These are phyloP conservation scores for Drosophila multiciliata DNA, from an alignment of 2,888 invertebrate genomes.

Conservation along the genomic window DNA sequence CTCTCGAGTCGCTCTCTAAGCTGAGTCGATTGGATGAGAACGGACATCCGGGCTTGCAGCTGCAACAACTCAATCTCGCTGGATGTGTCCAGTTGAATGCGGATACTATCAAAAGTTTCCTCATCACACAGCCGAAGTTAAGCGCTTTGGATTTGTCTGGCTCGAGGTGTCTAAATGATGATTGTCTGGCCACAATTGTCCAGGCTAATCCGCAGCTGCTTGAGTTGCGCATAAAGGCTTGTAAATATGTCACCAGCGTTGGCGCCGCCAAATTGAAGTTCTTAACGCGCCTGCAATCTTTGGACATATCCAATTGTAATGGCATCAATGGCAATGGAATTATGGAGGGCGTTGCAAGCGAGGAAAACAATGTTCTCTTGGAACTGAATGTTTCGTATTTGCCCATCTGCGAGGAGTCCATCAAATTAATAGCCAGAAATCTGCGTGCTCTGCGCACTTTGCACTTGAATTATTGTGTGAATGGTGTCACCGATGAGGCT, in stretches of 20 bases:
- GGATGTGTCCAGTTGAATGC: conserved; percentile 81
- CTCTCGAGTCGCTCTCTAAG: conserved; percentile 87
- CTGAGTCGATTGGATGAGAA: conserved; percentile 81
- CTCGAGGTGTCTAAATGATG: conserved; percentile 89
- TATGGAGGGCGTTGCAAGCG: conserved; percentile 87
- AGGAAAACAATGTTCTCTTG: conserved; percentile 85
- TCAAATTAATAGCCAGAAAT: conserved; percentile 87
- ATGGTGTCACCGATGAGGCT: conserved; percentile 89
- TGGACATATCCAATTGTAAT: conserved; percentile 90
- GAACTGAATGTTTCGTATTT: conserved; percentile 87
- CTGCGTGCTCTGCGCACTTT: conserved; percentile 87
- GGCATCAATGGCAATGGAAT: conserved; percentile 88
- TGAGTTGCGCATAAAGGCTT: conserved; percentile 88
- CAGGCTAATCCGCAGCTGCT: conserved; percentile 87
- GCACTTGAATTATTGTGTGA: conserved; percentile 89
- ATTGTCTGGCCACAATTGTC: conserved; percentile 87
- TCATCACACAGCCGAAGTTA: conserved; percentile 86
- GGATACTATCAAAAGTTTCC: conserved; percentile 69
- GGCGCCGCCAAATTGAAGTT: conserved; percentile 87
- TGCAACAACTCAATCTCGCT: conserved; percentile 73
- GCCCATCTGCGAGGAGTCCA: conserved; percentile 87
- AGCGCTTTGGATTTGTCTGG: conserved; percentile 88
- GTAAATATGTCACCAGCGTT: conserved; percentile 88
- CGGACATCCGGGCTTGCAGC: conserved; percentile 73
- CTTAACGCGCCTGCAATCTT: conserved; percentile 86